Evolutionary conservation across 2,888 invertebrate species (phyloP).

Genomic region (Priocnemis perturbator): DNA sequence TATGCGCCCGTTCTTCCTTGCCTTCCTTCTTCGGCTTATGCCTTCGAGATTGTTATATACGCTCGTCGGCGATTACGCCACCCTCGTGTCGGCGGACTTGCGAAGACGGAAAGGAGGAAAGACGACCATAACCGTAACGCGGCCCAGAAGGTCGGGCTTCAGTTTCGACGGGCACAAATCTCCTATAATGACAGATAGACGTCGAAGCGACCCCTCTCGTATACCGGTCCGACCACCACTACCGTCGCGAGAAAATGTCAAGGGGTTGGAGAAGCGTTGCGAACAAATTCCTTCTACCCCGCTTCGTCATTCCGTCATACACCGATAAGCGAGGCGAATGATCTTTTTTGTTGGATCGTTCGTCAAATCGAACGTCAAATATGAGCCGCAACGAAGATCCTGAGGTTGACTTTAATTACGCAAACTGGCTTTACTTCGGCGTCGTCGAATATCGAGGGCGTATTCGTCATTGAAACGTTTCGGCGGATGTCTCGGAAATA

Average conservation of each 20-base stretch:
- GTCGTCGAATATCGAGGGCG: too few relatives aligned
- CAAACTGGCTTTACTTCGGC: too few relatives aligned
- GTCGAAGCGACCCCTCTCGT: conserved; percentile 51
- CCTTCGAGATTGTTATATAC: conserved; percentile 58
- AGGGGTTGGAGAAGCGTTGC: conserved; percentile 44
- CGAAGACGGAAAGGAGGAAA: conserved; percentile 10
- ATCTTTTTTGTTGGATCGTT: conserved; percentile 5
- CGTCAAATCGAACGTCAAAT: too few relatives aligned
- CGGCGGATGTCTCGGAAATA: too few relatives aligned
- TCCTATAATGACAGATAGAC: conserved; percentile 64
- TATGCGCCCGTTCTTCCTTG: conserved; percentile 51
- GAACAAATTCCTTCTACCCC: conserved; percentile 33
- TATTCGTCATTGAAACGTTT: too few relatives aligned
- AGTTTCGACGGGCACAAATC: conserved; percentile 59
- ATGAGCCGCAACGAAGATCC: too few relatives aligned
- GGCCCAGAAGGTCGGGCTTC: conserved; percentile 55
- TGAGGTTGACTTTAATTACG: too few relatives aligned
- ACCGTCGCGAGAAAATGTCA: conserved; percentile 50
- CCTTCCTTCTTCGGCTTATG: conserved; percentile 56
- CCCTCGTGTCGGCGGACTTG: conserved; percentile 35
- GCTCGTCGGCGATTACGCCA: conserved; percentile 55
- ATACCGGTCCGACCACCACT: conserved; percentile 12
- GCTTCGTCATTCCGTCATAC: not conserved
- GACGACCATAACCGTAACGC: conserved; percentile 61
- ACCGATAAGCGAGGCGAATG: conserved; percentile 21